These are phyloP conservation scores for Cossypha caffra DNA, from an alignment of 2,797 vertebrate species.

Conservation along the genomic window DNA sequence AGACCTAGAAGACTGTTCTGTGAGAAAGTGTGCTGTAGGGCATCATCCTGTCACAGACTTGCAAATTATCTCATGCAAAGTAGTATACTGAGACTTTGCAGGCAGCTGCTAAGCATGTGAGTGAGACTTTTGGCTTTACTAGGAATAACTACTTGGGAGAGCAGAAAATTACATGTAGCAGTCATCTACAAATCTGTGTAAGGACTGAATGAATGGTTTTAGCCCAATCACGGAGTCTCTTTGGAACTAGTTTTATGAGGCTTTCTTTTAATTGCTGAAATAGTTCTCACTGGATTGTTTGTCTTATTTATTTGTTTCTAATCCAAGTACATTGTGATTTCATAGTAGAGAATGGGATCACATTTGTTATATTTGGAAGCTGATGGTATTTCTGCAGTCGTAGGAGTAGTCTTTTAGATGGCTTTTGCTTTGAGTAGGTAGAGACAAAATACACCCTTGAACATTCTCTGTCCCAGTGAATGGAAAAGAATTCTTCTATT, in stretches of 20 bases:
- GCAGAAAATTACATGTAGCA: neutral
- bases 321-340: neutral
- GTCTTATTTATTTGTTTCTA: neutral
- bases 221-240: neutral
- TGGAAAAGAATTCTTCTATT: neutral
- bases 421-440: neutral
- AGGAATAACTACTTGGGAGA: neutral
- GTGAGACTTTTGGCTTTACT: neutral
- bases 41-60: neutral
- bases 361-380: neutral
- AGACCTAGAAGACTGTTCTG: neutral
- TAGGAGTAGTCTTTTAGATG: neutral
- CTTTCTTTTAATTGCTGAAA: neutral
- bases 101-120: neutral
- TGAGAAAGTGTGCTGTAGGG: neutral
- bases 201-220: neutral
- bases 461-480: neutral
- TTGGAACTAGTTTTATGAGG: neutral
- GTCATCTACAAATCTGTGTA: neutral
- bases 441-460: neutral
- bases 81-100: neutral
- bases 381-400: neutral
- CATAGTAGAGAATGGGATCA: neutral
- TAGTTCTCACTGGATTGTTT: neutral
- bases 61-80: neutral